phyloP scores from a whole-genome alignment of 2,888 invertebrate genomes.

The Andrena flavipes region DNA sequence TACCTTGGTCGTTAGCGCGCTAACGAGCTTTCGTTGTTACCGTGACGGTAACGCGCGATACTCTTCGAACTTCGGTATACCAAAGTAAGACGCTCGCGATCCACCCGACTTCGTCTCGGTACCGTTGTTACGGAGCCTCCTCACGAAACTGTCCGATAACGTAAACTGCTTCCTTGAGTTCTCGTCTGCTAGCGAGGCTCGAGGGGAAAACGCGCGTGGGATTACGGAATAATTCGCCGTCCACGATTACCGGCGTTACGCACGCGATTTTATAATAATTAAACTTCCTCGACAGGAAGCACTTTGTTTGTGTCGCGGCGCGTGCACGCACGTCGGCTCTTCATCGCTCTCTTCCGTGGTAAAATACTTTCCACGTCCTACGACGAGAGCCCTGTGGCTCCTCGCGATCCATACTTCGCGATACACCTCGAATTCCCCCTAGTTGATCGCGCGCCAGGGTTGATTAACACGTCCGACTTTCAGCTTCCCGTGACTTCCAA shows the following conservation, averaged over 20 bases:
- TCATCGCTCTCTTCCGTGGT: neutral
- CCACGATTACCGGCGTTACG: slow-evolving; percentile 39
- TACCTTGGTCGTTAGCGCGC: neutral
- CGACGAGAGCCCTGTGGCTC: too few relatives aligned
- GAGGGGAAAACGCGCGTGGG: slow-evolving; percentile 42
- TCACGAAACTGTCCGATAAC: slow-evolving; percentile 23
- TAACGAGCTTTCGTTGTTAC: slow-evolving; percentile 2
- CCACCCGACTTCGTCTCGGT: neutral
- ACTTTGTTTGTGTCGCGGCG: slow-evolving; percentile 48
- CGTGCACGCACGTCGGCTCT: neutral
- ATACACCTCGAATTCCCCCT: too few relatives aligned
- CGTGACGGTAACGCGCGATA: neutral
- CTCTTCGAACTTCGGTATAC: neutral
- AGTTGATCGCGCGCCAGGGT: too few relatives aligned
- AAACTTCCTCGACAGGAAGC: slow-evolving; percentile 64
- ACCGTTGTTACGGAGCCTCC: neutral
- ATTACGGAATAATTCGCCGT: slow-evolving; percentile 47
- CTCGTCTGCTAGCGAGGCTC: neutral
- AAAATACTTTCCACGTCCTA: too few relatives aligned
- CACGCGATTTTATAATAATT: slow-evolving; percentile 71
- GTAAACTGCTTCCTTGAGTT: slow-evolving; percentile 43
- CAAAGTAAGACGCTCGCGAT: neutral
- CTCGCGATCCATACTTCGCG: too few relatives aligned
- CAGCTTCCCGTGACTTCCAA: neutral
- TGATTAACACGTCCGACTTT: too few relatives aligned